These are phyloP conservation scores for Leptopilina boulardi DNA, from an alignment of 1,140 invertebrate genomes.

Conservation along the genomic window DNA sequence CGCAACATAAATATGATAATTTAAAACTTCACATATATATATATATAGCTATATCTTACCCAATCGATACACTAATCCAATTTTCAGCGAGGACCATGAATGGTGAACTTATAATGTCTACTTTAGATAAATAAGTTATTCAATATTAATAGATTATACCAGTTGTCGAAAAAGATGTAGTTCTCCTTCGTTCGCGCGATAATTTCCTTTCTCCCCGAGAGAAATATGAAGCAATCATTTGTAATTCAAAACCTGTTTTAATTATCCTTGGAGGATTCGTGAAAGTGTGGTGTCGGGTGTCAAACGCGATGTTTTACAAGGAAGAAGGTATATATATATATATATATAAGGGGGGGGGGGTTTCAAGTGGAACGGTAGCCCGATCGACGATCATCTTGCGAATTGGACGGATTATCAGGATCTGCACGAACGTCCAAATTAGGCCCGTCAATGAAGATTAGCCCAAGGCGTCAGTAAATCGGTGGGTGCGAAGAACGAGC, in stretches of 20 bases:
- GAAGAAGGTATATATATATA: too few relatives aligned
- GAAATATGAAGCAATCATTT: slow-evolving; percentile 11
- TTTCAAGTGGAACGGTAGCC: slow-evolving; percentile 16
- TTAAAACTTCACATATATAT: background rate
- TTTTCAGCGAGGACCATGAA: slow-evolving; percentile 1
- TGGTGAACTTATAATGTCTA: slow-evolving; percentile 1
- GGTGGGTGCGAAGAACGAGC: slow-evolving; percentile 34
- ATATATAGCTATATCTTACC: background rate
- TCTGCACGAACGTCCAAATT: slow-evolving; percentile 59
- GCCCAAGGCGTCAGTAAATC: slow-evolving; percentile 55
- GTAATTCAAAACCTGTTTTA: slow-evolving; percentile 21
- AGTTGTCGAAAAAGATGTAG: slow-evolving; percentile 11
- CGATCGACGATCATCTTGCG: slow-evolving; percentile 33
- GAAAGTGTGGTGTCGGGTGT: slow-evolving; percentile 20
- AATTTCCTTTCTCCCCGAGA: background rate
- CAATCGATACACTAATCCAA: slow-evolving; percentile 13
- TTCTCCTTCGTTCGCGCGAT: background rate
- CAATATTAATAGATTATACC: background rate
- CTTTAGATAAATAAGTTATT: slow-evolving; percentile 13
- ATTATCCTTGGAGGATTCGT: slow-evolving; percentile 7
- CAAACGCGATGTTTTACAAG: slow-evolving; percentile 24
- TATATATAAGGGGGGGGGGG: background rate
- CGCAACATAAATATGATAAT: background rate
- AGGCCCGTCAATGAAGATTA: slow-evolving; percentile 59
- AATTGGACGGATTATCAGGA: slow-evolving; percentile 31